Conservation (phyloP, 2,113 vertebrate genomes). For the Toxostoma redivivum region DNA sequence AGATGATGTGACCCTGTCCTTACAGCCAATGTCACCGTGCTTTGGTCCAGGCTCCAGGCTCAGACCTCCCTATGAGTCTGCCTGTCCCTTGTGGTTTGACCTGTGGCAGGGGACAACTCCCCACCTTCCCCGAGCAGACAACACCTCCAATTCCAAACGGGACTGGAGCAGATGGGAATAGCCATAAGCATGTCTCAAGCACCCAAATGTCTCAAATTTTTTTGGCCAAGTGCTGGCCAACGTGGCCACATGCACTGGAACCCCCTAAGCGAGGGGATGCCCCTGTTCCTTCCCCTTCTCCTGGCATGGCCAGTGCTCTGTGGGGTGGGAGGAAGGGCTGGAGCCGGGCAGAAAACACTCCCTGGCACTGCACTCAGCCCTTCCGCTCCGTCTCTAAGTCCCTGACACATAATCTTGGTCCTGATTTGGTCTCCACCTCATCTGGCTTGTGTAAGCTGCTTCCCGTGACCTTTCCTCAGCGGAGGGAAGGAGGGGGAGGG, state of each 20-base stretch:
- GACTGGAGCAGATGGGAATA: background rate
- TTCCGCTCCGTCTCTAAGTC: background rate
- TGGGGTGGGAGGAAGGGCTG: conserved; percentile 29
- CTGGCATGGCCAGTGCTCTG: background rate
- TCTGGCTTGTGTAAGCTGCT: conserved; percentile 45
- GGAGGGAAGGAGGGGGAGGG: conserved; percentile 29
- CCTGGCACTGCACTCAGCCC: background rate
- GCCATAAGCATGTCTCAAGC: background rate
- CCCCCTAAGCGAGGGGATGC: background rate
- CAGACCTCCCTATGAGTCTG: rapidly evolving
- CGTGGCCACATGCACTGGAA: background rate
- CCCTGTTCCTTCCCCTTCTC: background rate
- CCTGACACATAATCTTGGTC: conserved; percentile 62
- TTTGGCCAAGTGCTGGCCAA: background rate
- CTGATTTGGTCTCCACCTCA: conserved; percentile 54
- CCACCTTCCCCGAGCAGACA: background rate
- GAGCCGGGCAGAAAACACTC: background rate
- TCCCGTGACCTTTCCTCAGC: conserved; percentile 53
- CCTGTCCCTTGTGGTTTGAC: too few species aligned
- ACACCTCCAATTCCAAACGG: rapidly evolving
- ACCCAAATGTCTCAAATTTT: background rate
- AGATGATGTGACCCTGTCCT: background rate
- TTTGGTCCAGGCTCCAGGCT: background rate
- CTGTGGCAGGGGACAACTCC: background rate
- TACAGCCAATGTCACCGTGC: rapidly evolving